These are phyloP conservation scores for Desmodus rotundus DNA, from an alignment of 2,113 vertebrate genomes.

Conservation along the genomic window DNA sequence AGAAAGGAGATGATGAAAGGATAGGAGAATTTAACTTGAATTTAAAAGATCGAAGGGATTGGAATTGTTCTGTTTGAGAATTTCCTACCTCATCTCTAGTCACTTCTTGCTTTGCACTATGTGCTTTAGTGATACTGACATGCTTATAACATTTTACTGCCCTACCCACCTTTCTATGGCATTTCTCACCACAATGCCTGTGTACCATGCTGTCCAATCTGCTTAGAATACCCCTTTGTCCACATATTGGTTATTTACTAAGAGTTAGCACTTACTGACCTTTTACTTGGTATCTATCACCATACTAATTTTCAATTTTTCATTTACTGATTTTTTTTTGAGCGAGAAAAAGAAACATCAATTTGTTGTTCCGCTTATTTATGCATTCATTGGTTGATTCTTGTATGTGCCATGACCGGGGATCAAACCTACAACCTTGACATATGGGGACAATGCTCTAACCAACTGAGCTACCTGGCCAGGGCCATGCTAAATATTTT, in stretches of 20 bases:
- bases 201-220: background rate
- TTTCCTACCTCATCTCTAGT: background rate
- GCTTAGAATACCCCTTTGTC: background rate
- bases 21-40: background rate
- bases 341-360: too few species aligned
- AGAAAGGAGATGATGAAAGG: constrained; percentile 11
- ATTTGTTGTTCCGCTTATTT: too few species aligned
- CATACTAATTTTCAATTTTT: background rate
- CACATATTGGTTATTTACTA: background rate
- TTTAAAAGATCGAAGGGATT: background rate
- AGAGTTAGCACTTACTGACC: background rate
- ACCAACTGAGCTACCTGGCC: too few species aligned
- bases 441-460: too few species aligned
- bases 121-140: background rate
- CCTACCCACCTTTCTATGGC: background rate
- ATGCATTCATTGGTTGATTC: too few species aligned
- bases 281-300: background rate
- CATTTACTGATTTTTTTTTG: too few species aligned
- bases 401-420: too few species aligned
- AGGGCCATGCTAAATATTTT: background rate
- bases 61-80: background rate
- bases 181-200: background rate
- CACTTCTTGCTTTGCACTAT: background rate
- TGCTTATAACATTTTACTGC: background rate
- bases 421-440: too few species aligned